Evolutionary conservation across 2,797 vertebrate species (phyloP), one percentile per base, ranked within the genome.

Genomic region (Acipenser ruthenus): DNA sequence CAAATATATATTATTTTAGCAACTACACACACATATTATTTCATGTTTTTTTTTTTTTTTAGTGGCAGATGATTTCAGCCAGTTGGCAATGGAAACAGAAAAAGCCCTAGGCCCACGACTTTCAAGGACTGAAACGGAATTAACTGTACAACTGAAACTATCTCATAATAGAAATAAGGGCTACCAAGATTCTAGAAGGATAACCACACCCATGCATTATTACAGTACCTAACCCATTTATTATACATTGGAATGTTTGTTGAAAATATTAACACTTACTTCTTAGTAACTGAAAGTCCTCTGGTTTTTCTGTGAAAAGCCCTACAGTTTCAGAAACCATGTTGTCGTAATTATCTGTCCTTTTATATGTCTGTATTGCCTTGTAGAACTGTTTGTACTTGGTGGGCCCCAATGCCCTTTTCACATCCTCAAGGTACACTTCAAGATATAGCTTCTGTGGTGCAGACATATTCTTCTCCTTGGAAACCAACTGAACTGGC

Each of bases 361-460:
- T 88, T 79, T 93, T 95, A 79, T 98, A 99, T 1, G 70, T 64
- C 4, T 81, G 70, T 60, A 97, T 61, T 0, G 93, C 90, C 6
- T 81, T 65, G 2, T 86, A 79, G 65, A 99, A 90, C 68, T 71
- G 84, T 59, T 77, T 71, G 2, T 80, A 90, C n/a, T 82, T 81
- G 12, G 78, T 75, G 2, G 80, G 50, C 11, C 89, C 86, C 6
- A 98, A 74, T 11, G 88, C 75, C 50, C 68, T 77, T 68, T 84
- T 94, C 70, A 93, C 85, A 0, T 95, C 93, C 37, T 37, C 37
- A 37, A 37, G 37, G 37, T 37, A 37, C 37, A 37, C 37, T 4
- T 37, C 37, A 37, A 37, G 37, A 37, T 5, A 5, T 37, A 37
- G 37, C 37, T 37, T 37, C 37, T 37, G 37, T 37, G 37, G 53